Base-by-base conservation (phyloP, 2,797 vertebrate genomes). In the Argyrosomus regius region DNA sequence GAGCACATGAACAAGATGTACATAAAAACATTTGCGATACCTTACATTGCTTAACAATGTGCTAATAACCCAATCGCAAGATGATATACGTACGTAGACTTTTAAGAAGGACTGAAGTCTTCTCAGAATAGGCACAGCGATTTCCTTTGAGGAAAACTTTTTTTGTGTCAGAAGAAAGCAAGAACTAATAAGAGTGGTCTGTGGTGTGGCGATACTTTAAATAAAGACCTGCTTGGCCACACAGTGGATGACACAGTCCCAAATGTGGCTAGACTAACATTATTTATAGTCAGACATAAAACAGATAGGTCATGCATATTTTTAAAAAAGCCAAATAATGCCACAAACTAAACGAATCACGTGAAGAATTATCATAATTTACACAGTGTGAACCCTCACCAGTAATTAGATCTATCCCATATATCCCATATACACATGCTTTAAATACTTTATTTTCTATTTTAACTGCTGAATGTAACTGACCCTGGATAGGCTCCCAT, bases 1-100 rank as follows among this genome's bases (percentile, higher is more conserved):
- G 48, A 57, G 35, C 62, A 61, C 45, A 53, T 18, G 13, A 63
- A 60, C n/a, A 57, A 46, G 28, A 68, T 11, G 39, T 57, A 80
- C 70, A 57, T 63, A 75, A 58, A 80, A 41, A 58, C 17, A 35
- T 26, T 13, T 4, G 7, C 3, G 16, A 49, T 50, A 20, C 2
- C 41, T 64, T 53, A 62, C 3, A 24, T 6, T 24, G 57, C 41
- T 43, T 46, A 16, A 48, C 63, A 60, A 60, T 2, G 17, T 35
- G 26, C 1, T 3, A 0, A 22, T 53, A 46, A 80, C 6, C 46
- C 6, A 7, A 22, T 31, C 39, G 22, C 17, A 52, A 59, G 60
- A 57, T 5, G 3, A 53, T 11, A 31, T 8, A 24, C 17, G 22
- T 16, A 31, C 17, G 26, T 14, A 43, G 9, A 45, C 6, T 31